Base-by-base conservation (phyloP, 2,113 vertebrate genomes). In the Misgurnus mizolepis region DNA sequence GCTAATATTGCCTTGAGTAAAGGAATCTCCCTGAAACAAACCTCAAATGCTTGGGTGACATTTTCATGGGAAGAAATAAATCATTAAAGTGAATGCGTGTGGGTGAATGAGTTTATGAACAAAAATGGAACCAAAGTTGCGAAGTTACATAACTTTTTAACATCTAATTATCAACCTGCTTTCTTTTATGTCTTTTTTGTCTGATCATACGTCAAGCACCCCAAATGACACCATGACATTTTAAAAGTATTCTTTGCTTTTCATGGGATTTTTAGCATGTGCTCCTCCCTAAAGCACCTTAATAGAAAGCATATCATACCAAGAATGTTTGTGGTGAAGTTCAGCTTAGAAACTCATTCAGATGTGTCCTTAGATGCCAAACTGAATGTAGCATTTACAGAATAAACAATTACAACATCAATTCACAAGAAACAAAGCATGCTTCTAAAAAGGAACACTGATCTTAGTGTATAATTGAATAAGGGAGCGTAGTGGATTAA, bases 31-130 rank as follows among this genome's bases (percentile, higher is more conserved):
- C 40, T 14, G 8, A 22, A 60, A 60, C 17, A 60, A 72, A 55
- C 6, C 6, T 9, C n/a, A 80, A 80, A 69, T 45, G 18, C n/a
- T 39, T 7, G 0, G 40, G 49, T 66, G 50, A 53, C 78, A 80
- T 80, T 80, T 69, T 65, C 66, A 6, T 10, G 61, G 22, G 22
- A 65, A 41, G 6, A 64, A 45, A 67, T 34, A 68, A 55, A 41
- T 60, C 39, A 4, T 79, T 68, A 34, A 34, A 34, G 27, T 34
- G 4, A 34, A 34, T 27, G 56, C 5, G 3, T 56, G 53, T 69
- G 41, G 4, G 2, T 73, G 17, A 27, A 1, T 27, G 39, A 18
- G 55, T 14, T 4, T 58, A 14, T 18, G 53, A 11, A 3, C 5
- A 56, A 56, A 58, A n/a, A 8, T 58, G n/a, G 7, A 2, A 53